phyloP scores from a whole-genome alignment of 2,113 vertebrate species.

The Ameiurus melas region DNA sequence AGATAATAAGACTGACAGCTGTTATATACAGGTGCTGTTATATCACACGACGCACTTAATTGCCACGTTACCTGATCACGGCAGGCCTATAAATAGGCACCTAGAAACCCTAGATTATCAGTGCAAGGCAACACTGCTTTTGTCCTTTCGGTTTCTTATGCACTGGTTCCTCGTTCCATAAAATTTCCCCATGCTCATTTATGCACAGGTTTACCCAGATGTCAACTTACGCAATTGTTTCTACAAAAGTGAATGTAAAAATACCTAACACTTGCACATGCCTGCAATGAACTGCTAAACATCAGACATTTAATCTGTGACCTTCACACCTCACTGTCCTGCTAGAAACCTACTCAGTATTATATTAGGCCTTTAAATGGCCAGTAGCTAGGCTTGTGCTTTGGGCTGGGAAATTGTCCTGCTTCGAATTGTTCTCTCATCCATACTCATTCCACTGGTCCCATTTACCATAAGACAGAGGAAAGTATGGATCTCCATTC shows the following conservation, averaged over 20 bases:
- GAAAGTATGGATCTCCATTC: neutral
- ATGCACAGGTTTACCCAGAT: neutral
- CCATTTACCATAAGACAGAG: neutral
- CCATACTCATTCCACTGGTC: too few relatives aligned
- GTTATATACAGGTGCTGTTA: too few relatives aligned
- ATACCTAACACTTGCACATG: neutral
- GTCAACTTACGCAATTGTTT: neutral
- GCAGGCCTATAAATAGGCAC: too few relatives aligned
- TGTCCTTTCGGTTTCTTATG: neutral
- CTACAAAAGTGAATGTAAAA: neutral
- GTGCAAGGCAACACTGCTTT: neutral
- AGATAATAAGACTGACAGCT: too few relatives aligned
- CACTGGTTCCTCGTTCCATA: conserved; percentile 5
- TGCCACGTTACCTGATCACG: too few relatives aligned
- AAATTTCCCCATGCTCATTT: neutral
- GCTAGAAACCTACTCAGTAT: conserved; percentile 2
- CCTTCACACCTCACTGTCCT: conserved; percentile 5
- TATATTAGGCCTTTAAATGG: neutral
- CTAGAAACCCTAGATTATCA: neutral
- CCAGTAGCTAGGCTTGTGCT: neutral
- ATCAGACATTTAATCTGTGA: neutral
- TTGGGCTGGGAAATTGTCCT: too few relatives aligned
- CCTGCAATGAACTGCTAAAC: neutral
- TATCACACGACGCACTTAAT: too few relatives aligned
- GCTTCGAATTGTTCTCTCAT: too few relatives aligned